Evolutionary conservation across 2,113 vertebrate genomes (phyloP).

Genomic region (Brachirus orientalis): DNA sequence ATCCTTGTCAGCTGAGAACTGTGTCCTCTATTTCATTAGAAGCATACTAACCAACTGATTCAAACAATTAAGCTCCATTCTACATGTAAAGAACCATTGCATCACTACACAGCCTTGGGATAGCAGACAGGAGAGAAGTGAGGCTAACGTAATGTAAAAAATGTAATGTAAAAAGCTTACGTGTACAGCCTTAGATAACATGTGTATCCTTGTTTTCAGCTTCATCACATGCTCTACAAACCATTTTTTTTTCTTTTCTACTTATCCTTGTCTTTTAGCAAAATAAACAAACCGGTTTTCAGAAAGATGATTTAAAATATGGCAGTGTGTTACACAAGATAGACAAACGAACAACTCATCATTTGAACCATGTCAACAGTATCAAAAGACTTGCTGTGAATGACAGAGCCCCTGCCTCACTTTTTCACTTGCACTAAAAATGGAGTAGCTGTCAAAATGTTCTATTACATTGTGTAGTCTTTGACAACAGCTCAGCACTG

Average conservation of each 20-base stretch:
- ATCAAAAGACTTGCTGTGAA: slow-evolving; percentile 2
- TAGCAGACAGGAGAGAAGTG: slow-evolving; percentile 9
- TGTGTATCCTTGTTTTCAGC: no score
- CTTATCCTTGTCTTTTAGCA: neutral
- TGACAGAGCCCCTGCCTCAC: neutral
- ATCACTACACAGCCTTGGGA: slow-evolving; percentile 16
- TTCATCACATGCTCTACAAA: slow-evolving; percentile 9
- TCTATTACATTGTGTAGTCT: neutral
- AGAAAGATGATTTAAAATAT: neutral
- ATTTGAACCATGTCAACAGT: neutral
- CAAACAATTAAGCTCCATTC: slow-evolving; percentile 23
- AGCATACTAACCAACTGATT: slow-evolving; percentile 37
- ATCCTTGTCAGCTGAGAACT: slow-evolving; percentile 3
- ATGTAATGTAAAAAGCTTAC: no score
- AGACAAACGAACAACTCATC: slow-evolving; percentile 1
- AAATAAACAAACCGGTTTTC: neutral
- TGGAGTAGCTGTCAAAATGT: neutral
- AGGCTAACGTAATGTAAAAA: neutral
- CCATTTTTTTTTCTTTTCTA: neutral
- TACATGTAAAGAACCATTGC: slow-evolving; percentile 10
- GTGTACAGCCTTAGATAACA: slow-evolving; percentile 7
- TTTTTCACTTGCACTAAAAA: neutral
- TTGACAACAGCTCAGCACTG: slow-evolving; percentile 8
- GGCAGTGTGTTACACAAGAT: neutral
- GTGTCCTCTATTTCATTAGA: slow-evolving; percentile 29